Base-by-base conservation (phyloP, 2,888 invertebrate genomes). In the Brachypalpus laphriformis region DNA sequence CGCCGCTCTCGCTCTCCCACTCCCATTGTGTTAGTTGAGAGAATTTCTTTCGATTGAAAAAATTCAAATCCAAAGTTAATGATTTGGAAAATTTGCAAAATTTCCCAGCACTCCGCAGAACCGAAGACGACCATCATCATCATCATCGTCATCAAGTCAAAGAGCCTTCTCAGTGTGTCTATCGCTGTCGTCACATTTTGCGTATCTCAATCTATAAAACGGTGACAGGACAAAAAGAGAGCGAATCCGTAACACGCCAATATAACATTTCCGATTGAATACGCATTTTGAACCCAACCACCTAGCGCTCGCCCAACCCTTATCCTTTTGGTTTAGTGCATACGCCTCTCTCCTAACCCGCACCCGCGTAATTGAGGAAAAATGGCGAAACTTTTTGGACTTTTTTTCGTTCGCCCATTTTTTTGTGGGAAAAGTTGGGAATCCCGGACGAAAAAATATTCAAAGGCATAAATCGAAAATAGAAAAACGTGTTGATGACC, bases 11-110 rank as follows among this genome's bases (percentile, higher is more conserved):
- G n/a, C 47, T n/a, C 25, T 47, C 31, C 18, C 28, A 8, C 42
- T 20, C 40, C 28, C 40, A 5, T 5, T 25, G 34, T 42, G 20
- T 4, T 25, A 25, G n/a, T 28, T 28, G n/a, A 47, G 47, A 47
- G 37, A 61, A 72, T 75, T 81, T 31, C 66, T 71, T 66, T 76
- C 71, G 76, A 76, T 76, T 85, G 81, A 68, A 85, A 85, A 88
- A 89, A 89, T 88, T 88, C 87, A 87, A 88, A 88, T 88, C 88
- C 88, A 89, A 88, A 88, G 63, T 88, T 88, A 89, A 89, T 89
- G 89, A 89, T 87, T 87, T 88, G 89, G 89, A 89, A 89, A 89
- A 89, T 88, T 88, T 87, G 87, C 65, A 68, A 75, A 70, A 56
- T 45, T 74, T 66, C 25, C 22, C 56, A 57, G 63, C 40, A 71